Percentiles rank a stretch among this genome's conserved stretches.
Conservation (phyloP, 2,888 invertebrate genomes). For the Leptodirus hochenwartii region DNA sequence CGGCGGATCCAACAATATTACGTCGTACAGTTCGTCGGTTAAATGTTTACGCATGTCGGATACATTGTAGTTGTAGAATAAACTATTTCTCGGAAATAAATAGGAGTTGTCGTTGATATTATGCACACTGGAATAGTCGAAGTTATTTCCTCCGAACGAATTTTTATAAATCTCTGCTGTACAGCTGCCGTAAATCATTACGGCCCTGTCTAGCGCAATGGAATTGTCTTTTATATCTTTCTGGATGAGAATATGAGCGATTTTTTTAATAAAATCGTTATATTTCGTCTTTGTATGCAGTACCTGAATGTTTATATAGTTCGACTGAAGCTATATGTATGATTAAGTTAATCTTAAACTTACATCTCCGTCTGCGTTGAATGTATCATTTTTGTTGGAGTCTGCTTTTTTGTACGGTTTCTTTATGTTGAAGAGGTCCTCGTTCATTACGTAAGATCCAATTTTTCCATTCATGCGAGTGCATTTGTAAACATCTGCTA, state of each 20-base stretch:
- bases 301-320: constrained; percentile 6
- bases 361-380: too few species aligned
- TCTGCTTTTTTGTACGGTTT: constrained; percentile 24
- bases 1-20: constrained; percentile 83
- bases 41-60: constrained; percentile 33
- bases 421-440: constrained; percentile 29
- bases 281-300: too few species aligned
- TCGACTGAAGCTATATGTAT: not conserved
- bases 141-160: constrained; percentile 39
- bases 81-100: constrained; percentile 46
- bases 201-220: constrained; percentile 17
- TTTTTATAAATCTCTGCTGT: constrained; percentile 17
- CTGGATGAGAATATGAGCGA: too few species aligned
- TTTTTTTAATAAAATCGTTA: too few species aligned
- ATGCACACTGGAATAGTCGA: constrained; percentile 30
- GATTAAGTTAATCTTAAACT: too few species aligned
- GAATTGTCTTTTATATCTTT: constrained; percentile 14
- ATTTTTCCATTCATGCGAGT: constrained; percentile 17
- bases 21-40: constrained; percentile 41
- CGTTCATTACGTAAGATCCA: constrained; percentile 20
- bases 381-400: constrained; percentile 17
- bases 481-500: constrained; percentile 27
- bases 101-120: constrained; percentile 30
- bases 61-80: constrained; percentile 50
- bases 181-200: constrained; percentile 26